Percentiles rank a stretch among this genome's conserved stretches.
Evolutionary conservation across 2,888 invertebrate genomes (phyloP).

Genomic region (Anticlea derivata): DNA sequence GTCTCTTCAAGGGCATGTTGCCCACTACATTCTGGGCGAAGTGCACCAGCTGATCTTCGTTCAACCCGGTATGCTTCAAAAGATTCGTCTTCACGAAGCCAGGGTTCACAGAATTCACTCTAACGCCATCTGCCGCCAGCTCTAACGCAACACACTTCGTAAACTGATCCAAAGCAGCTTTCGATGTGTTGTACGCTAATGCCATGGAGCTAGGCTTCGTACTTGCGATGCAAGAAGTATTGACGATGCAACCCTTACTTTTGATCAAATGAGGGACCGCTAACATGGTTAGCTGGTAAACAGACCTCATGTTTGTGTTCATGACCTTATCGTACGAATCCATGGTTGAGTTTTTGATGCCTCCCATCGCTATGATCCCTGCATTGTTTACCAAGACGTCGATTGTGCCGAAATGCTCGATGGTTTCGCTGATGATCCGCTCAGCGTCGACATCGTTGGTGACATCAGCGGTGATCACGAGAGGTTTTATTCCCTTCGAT

Average conservation of each 20-base stretch:
- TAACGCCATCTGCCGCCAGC: conserved; percentile 89
- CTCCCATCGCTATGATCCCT: conserved; percentile 90
- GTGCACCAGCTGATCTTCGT: conserved; percentile 89
- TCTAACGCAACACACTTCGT: conserved; percentile 96
- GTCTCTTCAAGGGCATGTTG: conserved; percentile 94
- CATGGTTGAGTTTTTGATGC: conserved; percentile 91
- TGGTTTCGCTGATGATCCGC: conserved; percentile 86
- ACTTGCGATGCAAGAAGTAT: conserved; percentile 95
- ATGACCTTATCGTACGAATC: conserved; percentile 94
- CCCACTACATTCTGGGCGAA: conserved; percentile 84
- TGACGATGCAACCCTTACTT: conserved; percentile 93
- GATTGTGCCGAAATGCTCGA: conserved; percentile 87
- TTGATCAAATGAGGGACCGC: conserved; percentile 92
- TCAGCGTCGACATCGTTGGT: conserved; percentile 87
- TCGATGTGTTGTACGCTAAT: conserved; percentile 94
- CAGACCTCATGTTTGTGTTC: conserved; percentile 91
- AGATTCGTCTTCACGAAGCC: conserved; percentile 95
- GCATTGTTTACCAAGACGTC: conserved; percentile 94
- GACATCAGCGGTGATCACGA: conserved; percentile 85
- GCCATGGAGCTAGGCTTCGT: conserved; percentile 86
- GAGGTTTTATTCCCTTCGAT: conserved; percentile 80
- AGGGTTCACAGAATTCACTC: conserved; percentile 96
- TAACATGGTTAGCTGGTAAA: conserved; percentile 92
- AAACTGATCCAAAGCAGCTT: conserved; percentile 96
- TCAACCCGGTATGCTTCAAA: conserved; percentile 86